Evolutionary conservation across 2,113 vertebrate genomes (phyloP).

Genomic region (Hydrolagus affinis): DNA sequence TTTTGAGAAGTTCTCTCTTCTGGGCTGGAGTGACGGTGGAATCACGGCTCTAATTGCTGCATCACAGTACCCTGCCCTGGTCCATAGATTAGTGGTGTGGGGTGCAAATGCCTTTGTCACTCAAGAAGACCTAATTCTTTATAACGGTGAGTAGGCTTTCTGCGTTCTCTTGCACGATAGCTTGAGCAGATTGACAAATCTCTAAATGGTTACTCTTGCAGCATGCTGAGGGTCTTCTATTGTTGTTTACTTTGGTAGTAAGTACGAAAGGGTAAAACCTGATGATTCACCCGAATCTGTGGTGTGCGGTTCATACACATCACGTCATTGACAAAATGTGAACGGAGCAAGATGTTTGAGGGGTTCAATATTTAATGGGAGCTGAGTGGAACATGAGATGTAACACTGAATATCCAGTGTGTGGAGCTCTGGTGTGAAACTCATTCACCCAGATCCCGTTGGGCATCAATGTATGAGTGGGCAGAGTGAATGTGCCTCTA

Average conservation of each 20-base stretch:
- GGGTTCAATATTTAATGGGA: neutral
- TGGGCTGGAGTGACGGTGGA: constrained; percentile 89
- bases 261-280: no score
- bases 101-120: constrained; percentile 72
- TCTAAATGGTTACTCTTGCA: neutral
- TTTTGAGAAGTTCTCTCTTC: constrained; percentile 68
- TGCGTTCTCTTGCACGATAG: neutral
- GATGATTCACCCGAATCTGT: neutral
- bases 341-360: neutral
- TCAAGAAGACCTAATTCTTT: constrained; percentile 66
- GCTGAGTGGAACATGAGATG: neutral
- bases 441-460: neutral
- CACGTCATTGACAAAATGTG: neutral
- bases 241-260: no score
- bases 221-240: neutral
- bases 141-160: constrained; percentile 55
- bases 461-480: neutral
- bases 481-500: neutral
- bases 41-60: constrained; percentile 76
- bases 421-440: no score
- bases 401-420: neutral
- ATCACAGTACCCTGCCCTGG: constrained; percentile 56
- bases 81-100: constrained; percentile 76
- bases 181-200: neutral
- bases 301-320: neutral